Conservation (phyloP, 2,113 vertebrate species). For the chimpanzee (Pan troglodytes) region NHGRI_mPanTro3-v2.1_pri NC_086015.1:136479001-136479500, state of each 20-base stretch:
- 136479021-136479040: not conserved
- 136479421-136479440: conserved; percentile 19
- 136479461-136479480: conserved; percentile 96
- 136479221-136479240: not conserved
- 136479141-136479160: conserved; percentile 5
- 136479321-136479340: not conserved
- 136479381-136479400: not conserved
- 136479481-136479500: conserved; percentile 96
- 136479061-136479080: not conserved
- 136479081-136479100: not conserved
- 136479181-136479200: not conserved
- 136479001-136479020: not conserved
- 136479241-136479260: not conserved
- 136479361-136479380: not conserved
- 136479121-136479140: not conserved
- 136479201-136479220: not conserved
- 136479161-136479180: not conserved
- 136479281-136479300: not conserved
- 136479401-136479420: conserved; percentile 1
- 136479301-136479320: not conserved
- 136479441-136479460: conserved; percentile 68
- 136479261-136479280: not conserved
- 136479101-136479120: not conserved
- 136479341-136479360: not conserved
- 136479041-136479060: not conserved